Evolutionary conservation across 2,888 invertebrate species (phyloP).

Genomic region (Hypselothyrea guttata): DNA sequence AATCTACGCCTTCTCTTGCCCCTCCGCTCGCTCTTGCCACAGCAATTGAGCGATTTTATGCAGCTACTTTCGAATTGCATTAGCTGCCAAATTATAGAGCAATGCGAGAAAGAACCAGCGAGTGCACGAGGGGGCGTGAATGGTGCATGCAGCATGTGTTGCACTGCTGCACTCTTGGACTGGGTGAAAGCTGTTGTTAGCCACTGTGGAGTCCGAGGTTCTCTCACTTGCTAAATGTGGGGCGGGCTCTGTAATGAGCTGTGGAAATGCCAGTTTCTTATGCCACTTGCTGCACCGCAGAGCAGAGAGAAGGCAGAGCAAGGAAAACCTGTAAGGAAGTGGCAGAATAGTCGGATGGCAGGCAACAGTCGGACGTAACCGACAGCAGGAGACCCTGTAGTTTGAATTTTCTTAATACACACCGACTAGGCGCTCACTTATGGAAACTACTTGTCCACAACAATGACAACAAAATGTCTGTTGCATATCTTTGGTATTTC

Average conservation of each 20-base stretch:
- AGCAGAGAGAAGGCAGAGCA: neutral
- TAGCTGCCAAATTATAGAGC: slow-evolving; percentile 39
- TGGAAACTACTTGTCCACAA: too few relatives aligned
- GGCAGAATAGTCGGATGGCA: too few relatives aligned
- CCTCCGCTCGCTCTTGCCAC: neutral
- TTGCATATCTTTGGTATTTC: too few relatives aligned
- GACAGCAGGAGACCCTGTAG: too few relatives aligned
- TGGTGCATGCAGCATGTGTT: slow-evolving; percentile 22
- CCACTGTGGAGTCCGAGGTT: slow-evolving; percentile 8
- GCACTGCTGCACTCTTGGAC: slow-evolving; percentile 15
- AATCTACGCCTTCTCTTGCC: neutral
- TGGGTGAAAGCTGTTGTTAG: slow-evolving; percentile 42
- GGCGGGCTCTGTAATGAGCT: slow-evolving; percentile 49
- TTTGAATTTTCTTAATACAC: too few relatives aligned
- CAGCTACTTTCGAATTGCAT: slow-evolving; percentile 59
- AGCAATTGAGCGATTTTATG: slow-evolving; percentile 51
- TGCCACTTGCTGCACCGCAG: neutral
- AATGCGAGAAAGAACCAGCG: too few relatives aligned
- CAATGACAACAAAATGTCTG: too few relatives aligned
- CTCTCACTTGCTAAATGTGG: slow-evolving; percentile 15
- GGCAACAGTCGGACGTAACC: too few relatives aligned
- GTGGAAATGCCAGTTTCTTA: slow-evolving; percentile 18
- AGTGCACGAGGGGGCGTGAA: slow-evolving; percentile 16
- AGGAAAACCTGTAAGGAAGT: too few relatives aligned
- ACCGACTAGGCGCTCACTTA: too few relatives aligned